Evolutionary conservation across 2,888 invertebrate species (phyloP), one percentile per base, ranked within the genome.

Genomic region (Lepidochrysops patricia): DNA sequence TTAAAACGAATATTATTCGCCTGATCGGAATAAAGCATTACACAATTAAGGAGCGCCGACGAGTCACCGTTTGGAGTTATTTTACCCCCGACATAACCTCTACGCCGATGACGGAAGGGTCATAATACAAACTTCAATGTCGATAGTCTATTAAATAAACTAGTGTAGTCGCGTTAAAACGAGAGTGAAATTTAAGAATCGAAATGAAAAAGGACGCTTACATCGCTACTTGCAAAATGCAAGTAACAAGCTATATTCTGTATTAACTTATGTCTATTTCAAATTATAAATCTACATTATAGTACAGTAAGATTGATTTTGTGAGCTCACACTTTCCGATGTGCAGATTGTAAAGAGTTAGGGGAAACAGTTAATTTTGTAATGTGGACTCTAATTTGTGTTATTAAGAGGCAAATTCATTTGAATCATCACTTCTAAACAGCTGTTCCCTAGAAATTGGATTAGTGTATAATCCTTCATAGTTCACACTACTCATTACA

Each of bases 1-100:
- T 86, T 86, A 85, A 76, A 84, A 79, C 81, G 81, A 83, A 84
- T 84, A 80, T 84, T 85, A 85, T 87, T 84, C 78, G 80, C 73
- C 70, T 69, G 71, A 78, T 81, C 77, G 76, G 72, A 76, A 80
- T 80, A 78, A 65, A 60, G 61, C 60, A 65, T 65, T 63, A 65
- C 60, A 63, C 64, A 62, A 59, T 63, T 62, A 63, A 63, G 63
- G 58, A 61, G 59, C 50, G 61, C 60, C 60, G 64, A 64, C 57
- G 61, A 64, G 64, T 64, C 65, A 66, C 66, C 66, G 64, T 61
- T 62, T 58, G 4, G 29, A 29, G 29, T n/a, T n/a, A n/a, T n/a
- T n/a, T n/a, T n/a, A n/a, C n/a, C n/a, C n/a, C n/a, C n/a, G n/a
- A n/a, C n/a, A 29, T 5, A 29, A 5, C 4, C 29, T 56, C 4